A percentile compares a stretch with the other conserved stretches of the same genome.
Evolutionary conservation across 2,888 invertebrate genomes (phyloP).

Genomic region (Amblyjoppa fuscipennis): DNA sequence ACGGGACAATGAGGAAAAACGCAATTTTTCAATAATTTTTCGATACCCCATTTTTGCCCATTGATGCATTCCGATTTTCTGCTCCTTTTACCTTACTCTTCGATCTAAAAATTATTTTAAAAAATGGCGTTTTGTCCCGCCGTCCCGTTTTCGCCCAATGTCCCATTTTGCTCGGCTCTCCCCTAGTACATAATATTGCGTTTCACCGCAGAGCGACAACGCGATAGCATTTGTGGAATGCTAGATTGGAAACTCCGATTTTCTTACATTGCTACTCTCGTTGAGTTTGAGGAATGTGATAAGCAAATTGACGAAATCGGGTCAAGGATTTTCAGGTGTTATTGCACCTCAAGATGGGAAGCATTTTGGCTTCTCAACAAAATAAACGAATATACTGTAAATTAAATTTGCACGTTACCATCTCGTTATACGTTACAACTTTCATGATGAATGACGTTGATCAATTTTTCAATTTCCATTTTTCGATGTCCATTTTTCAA

Average conservation of each 20-base stretch:
- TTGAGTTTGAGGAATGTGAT: neutral
- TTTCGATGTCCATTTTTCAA: too few species aligned
- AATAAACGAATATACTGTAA: neutral
- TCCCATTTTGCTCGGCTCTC: too few species aligned
- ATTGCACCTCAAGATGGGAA: neutral
- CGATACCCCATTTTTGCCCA: too few species aligned
- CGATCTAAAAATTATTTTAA: too few species aligned
- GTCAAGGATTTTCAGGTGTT: neutral
- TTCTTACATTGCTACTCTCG: neutral
- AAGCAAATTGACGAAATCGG: neutral
- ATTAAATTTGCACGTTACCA: neutral
- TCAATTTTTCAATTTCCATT: neutral
- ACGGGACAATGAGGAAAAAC: too few species aligned
- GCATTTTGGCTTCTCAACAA: neutral
- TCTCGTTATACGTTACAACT: neutral
- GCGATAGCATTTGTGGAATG: constrained; percentile 17
- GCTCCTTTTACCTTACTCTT: too few species aligned
- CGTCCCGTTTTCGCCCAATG: too few species aligned
- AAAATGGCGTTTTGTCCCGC: too few species aligned
- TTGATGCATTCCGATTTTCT: too few species aligned
- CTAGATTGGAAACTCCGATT: constrained; percentile 10
- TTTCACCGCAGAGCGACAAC: constrained; percentile 3
- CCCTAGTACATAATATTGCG: neutral
- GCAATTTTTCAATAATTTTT: too few species aligned
- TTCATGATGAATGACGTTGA: neutral